A percentile compares a stretch with the other conserved stretches of the same genome.
These are phyloP conservation scores for Columba janthina DNA, from an alignment of 2,113 vertebrate genomes.

Conservation along the genomic window DNA sequence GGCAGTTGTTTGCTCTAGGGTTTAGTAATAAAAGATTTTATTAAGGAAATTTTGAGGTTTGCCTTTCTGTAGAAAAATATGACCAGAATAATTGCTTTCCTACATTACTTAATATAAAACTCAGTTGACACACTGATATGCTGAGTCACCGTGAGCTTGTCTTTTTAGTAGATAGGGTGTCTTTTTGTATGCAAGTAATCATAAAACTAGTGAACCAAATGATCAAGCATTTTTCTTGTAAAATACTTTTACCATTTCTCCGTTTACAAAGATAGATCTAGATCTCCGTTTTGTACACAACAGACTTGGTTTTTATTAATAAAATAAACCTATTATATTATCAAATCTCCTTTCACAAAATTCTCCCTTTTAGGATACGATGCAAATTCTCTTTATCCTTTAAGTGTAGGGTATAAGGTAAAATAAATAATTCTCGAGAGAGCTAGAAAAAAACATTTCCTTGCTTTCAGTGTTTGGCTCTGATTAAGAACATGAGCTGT, in stretches of 20 bases:
- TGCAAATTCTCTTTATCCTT: slow-evolving; percentile 1
- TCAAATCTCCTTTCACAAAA: neutral
- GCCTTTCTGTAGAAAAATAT: neutral
- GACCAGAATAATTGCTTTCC: neutral
- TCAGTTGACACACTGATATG: neutral
- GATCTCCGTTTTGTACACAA: neutral
- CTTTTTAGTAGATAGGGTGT: neutral
- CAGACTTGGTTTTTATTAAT: neutral
- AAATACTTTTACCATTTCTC: neutral
- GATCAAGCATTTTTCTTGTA: neutral
- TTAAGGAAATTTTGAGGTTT: neutral
- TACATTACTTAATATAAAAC: neutral
- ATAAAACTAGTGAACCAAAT: neutral
- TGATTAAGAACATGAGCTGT: slow-evolving; percentile 24
- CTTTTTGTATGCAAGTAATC: neutral
- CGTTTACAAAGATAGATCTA: neutral
- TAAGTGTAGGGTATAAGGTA: slow-evolving; percentile 21
- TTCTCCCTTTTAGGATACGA: neutral
- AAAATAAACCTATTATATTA: neutral
- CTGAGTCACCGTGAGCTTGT: neutral
- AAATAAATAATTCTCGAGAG: slow-evolving; percentile 40
- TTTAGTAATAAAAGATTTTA: neutral
- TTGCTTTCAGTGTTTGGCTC: slow-evolving; percentile 47
- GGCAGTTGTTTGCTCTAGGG: neutral
- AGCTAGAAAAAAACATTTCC: slow-evolving; percentile 11